phyloP scores from a whole-genome alignment of 2,888 invertebrate genomes.

The Pollenia labialis region DNA sequence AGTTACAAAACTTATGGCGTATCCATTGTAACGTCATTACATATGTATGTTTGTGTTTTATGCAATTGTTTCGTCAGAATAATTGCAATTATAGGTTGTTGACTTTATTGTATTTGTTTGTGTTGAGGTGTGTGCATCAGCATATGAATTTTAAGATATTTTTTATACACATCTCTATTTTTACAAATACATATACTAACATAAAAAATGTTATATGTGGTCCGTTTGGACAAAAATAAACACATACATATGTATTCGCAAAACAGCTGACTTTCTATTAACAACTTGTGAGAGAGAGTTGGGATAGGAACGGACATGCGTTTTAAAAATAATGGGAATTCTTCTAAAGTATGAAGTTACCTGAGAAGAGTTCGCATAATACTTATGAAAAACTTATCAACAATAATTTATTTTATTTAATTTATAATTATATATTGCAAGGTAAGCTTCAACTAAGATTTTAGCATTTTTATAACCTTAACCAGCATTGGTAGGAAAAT shows the following conservation, averaged over 20 bases:
- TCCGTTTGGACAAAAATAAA: background rate
- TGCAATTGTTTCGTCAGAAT: conserved; percentile 12
- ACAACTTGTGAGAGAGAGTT: conserved; percentile 13
- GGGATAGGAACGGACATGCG: conserved; percentile 47
- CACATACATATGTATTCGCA: background rate
- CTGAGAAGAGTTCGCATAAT: background rate
- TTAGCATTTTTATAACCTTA: too few relatives aligned
- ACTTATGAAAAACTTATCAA: background rate
- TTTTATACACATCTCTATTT: background rate
- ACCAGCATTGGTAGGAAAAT: too few relatives aligned
- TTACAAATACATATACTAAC: background rate
- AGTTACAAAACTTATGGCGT: background rate
- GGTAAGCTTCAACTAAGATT: too few relatives aligned
- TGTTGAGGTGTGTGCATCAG: background rate
- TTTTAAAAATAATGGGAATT: conserved; percentile 11
- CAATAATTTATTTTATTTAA: too few relatives aligned
- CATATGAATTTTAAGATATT: background rate
- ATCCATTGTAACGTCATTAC: background rate
- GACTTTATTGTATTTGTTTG: conserved; percentile 40
- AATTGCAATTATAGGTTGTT: conserved; percentile 59
- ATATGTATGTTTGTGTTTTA: background rate
- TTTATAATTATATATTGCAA: too few relatives aligned
- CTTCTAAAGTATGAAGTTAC: background rate
- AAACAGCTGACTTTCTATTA: conserved; percentile 55
- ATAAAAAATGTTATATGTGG: conserved; percentile 2